Conservation (phyloP, 1,140 invertebrate genomes). For the Euschistus heros region DNA sequence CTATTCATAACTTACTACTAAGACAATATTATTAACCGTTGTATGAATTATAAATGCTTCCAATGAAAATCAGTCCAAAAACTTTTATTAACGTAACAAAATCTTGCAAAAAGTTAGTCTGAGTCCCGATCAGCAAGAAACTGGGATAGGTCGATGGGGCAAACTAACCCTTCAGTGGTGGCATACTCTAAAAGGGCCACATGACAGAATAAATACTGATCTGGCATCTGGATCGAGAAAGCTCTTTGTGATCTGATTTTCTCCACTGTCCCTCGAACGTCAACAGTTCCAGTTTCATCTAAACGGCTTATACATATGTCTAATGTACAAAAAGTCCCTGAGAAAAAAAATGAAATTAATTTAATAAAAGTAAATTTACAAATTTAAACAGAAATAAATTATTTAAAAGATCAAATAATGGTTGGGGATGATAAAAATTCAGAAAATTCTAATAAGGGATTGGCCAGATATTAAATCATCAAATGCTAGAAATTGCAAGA, state of each 20-base stretch:
- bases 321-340: conserved; percentile 92
- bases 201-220: conserved; percentile 98
- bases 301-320: conserved; percentile 89
- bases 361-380: too few relatives aligned
- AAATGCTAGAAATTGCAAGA: too few relatives aligned
- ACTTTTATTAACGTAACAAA: not conserved
- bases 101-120: not conserved
- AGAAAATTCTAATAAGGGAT: too few relatives aligned
- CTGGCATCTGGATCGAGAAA: conserved; percentile 96
- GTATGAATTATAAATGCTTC: conserved; percentile 13
- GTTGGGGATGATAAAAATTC: too few relatives aligned
- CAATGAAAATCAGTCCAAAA: not conserved
- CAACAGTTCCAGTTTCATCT: conserved; percentile 76
- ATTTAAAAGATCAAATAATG: too few relatives aligned
- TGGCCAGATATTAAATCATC: too few relatives aligned
- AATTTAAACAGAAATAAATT: too few relatives aligned
- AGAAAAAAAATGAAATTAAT: too few relatives aligned
- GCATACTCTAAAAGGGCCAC: conserved; percentile 89
- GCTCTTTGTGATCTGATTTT: conserved; percentile 86
- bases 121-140: conserved; percentile 37
- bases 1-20: not conserved
- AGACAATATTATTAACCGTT: not conserved
- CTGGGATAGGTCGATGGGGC: conserved; percentile 53
- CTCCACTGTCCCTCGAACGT: conserved; percentile 86
- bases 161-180: conserved; percentile 57